A percentile compares a stretch with the other conserved stretches of the same genome.
phyloP scores from a whole-genome alignment of 2,888 invertebrate genomes.

The Galerucella nymphaeae region DNA sequence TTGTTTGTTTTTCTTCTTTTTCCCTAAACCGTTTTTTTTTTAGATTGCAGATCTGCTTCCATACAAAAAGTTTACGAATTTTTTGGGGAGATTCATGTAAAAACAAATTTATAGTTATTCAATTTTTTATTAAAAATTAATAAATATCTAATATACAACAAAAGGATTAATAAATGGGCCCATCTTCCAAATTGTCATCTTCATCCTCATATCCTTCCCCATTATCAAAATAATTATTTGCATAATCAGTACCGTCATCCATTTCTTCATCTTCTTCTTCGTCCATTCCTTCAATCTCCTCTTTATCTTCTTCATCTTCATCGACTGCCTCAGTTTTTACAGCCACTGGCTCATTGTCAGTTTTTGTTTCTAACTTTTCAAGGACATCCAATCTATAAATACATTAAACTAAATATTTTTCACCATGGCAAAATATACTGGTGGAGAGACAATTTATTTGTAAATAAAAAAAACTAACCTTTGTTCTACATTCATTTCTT shows the following conservation, averaged over 20 bases:
- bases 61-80: too few relatives aligned
- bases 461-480: constrained; percentile 40
- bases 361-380: constrained; percentile 72
- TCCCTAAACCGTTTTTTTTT: not conserved
- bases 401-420: constrained; percentile 31
- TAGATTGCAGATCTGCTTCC: too few relatives aligned
- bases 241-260: constrained; percentile 90
- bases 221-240: constrained; percentile 88
- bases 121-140: constrained; percentile 4
- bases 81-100: too few relatives aligned
- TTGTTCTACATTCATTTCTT: constrained; percentile 50
- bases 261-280: constrained; percentile 81
- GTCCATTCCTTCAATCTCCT: constrained; percentile 70
- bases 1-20: not conserved
- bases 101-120: not conserved
- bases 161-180: constrained; percentile 75
- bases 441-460: too few relatives aligned
- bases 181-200: constrained; percentile 87
- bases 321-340: constrained; percentile 59
- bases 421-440: too few relatives aligned
- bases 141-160: not conserved
- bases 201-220: constrained; percentile 89
- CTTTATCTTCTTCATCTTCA: constrained; percentile 70
- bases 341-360: constrained; percentile 38
- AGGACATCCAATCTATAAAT: constrained; percentile 63